These are phyloP conservation scores for Urocynchramus pylzowi DNA, from an alignment of 2,113 vertebrate genomes.

Conservation along the genomic window DNA sequence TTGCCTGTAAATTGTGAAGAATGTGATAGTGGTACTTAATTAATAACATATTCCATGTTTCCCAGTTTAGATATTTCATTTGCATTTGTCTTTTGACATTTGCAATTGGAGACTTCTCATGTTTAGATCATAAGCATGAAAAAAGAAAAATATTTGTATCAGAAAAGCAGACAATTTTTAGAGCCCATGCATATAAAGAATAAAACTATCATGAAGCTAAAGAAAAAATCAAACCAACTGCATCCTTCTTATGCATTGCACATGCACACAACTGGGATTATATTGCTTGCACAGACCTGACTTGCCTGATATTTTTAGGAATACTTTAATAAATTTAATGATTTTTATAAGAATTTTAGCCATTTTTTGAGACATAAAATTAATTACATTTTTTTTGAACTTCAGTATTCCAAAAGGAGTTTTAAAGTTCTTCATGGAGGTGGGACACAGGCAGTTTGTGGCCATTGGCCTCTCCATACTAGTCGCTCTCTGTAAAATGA, in stretches of 20 bases:
- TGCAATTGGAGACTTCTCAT: neutral
- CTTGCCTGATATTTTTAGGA: neutral
- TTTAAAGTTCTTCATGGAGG: neutral
- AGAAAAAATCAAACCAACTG: neutral
- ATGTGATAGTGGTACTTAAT: neutral
- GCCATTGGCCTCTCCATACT: neutral
- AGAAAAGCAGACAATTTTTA: neutral
- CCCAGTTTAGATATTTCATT: neutral
- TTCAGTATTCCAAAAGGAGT: neutral
- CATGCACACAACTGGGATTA: neutral
- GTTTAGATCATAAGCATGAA: neutral
- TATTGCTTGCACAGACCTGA: neutral
- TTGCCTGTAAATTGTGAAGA: neutral
- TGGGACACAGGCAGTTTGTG: accelerated
- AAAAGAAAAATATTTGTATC: neutral
- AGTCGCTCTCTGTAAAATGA: neutral
- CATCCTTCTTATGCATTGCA: accelerated
- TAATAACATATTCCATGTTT: neutral
- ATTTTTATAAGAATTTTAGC: neutral
- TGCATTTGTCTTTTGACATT: neutral
- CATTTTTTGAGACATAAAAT: neutral
- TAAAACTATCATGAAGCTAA: neutral
- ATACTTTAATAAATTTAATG: neutral
- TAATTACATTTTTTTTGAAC: neutral
- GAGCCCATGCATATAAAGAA: neutral